Base-by-base conservation (phyloP, 2,797 vertebrate genomes). In the Falco naumanni region DNA sequence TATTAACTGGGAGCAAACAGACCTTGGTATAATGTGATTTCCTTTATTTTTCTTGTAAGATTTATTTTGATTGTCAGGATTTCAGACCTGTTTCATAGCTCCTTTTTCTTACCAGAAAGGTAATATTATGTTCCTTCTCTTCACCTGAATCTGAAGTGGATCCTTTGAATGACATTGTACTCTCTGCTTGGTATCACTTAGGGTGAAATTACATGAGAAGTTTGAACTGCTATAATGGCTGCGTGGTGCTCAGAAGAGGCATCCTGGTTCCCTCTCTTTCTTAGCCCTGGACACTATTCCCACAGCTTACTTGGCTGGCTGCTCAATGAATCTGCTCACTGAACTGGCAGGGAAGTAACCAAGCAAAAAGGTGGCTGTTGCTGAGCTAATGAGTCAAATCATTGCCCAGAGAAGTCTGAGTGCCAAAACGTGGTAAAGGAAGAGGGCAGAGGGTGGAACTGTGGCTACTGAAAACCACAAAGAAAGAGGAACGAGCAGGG, bases 11-110 rank as follows among this genome's bases (percentile, higher is more conserved):
- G 41, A 70, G 31, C 4, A 65, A 90, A 91, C 53, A 15, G 8
- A 0, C 4, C 0, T 13, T 51, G 5, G 6, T 88, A 1, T 59
- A n/a, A 41, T n/a, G 25, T 1, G 4, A 4, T 78, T 90, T 43
- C 47, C 39, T n/a, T 57, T 76, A 20, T 64, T 81, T 68, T 77
- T 57, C 2, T 3, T 41, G 6, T 21, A 63, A 56, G 31, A 34
- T 66, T 60, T 75, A 4, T 74, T 85, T 81, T 28, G n/a, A 17
- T 51, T 60, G 7, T 56, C 12, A 56, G 26, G 31, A 33, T 66
- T 90, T 86, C 66, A 82, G 33, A 63, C 18, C 18, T 78, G 21
- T 75, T 84, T 82, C 34, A n/a, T 16, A 43, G n/a, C 47, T 39
- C 18, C 6, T 2, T 72, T 80, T 87, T 76, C 47, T 59, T 71